These are phyloP conservation scores for Sarcoramphus papa DNA, from an alignment of 2,797 vertebrate species.

Conservation along the genomic window DNA sequence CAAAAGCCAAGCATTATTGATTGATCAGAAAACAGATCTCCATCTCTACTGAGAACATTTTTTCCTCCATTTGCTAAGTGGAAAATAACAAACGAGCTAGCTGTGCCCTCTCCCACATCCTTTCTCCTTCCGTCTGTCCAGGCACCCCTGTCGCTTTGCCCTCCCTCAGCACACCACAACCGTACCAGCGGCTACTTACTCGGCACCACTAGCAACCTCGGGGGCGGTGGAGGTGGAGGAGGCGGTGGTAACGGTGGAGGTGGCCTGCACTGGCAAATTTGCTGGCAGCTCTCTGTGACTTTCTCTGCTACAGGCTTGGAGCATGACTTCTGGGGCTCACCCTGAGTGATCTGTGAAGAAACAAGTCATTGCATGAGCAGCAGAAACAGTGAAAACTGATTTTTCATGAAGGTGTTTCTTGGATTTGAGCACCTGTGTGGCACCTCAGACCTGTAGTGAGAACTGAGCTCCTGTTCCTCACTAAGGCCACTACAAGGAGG, in stretches of 20 bases:
- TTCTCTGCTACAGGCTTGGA: slow-evolving; percentile 83
- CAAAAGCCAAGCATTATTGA: slow-evolving; percentile 42
- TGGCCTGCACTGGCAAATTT: slow-evolving; percentile 89
- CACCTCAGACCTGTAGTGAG: neutral
- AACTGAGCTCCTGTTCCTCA: neutral
- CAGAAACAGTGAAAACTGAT: neutral
- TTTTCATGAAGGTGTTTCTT: neutral
- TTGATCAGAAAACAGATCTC: slow-evolving; percentile 60
- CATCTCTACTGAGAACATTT: slow-evolving; percentile 54
- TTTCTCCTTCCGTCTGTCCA: neutral
- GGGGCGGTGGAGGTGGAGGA: slow-evolving; percentile 86
- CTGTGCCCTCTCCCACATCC: neutral
- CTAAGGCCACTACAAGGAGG: neutral
- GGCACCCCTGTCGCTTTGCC: fast-evolving
- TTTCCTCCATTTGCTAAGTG: slow-evolving; percentile 65
- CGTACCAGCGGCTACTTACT: slow-evolving; percentile 57
- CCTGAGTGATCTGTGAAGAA: slow-evolving; percentile 78
- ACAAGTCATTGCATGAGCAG: slow-evolving; percentile 15
- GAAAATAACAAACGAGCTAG: slow-evolving; percentile 59
- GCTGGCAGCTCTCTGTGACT: slow-evolving; percentile 86
- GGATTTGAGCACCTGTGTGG: neutral
- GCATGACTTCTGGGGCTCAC: slow-evolving; percentile 92
- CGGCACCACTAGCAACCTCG: slow-evolving; percentile 69
- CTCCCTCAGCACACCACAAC: neutral
- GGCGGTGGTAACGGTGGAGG: slow-evolving; percentile 89